A percentile compares a stretch with the other conserved stretches of the same genome.
Evolutionary conservation across 2,113 vertebrate genomes (phyloP).

Genomic region (Gallinago media): DNA sequence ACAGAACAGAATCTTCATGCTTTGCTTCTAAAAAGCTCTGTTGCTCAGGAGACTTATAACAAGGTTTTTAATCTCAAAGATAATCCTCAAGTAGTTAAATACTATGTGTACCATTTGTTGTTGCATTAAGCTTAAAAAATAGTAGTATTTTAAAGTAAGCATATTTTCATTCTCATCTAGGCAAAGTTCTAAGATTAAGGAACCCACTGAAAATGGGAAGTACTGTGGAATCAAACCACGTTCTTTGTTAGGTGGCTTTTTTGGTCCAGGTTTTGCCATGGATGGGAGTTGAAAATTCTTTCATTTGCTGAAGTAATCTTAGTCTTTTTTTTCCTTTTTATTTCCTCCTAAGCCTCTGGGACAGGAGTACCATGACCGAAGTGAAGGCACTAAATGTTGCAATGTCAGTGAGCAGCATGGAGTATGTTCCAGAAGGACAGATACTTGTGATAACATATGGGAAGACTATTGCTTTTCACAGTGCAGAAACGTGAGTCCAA

Average conservation of each 20-base stretch:
- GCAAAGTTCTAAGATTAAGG: not conserved
- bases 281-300: not conserved
- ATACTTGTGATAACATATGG: constrained; percentile 94
- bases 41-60: not conserved
- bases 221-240: rapidly evolving
- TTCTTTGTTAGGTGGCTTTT: not conserved
- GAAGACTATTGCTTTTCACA: constrained; percentile 94
- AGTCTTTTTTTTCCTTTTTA: not conserved
- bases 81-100: not conserved
- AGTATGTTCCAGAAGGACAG: constrained; percentile 93
- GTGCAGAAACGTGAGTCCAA: constrained; percentile 87
- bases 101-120: not conserved
- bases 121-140: not conserved
- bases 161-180: not conserved
- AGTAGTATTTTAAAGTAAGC: not conserved
- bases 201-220: not conserved
- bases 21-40: not conserved
- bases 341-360: constrained; percentile 87
- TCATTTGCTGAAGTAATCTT: not conserved
- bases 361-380: constrained; percentile 87
- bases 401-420: constrained; percentile 95
- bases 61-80: not conserved
- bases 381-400: constrained; percentile 90
- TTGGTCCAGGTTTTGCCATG: not conserved
- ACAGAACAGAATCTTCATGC: not conserved